phyloP scores from a whole-genome alignment of 2,888 invertebrate species.

The Euplagia quadripunctaria region DNA sequence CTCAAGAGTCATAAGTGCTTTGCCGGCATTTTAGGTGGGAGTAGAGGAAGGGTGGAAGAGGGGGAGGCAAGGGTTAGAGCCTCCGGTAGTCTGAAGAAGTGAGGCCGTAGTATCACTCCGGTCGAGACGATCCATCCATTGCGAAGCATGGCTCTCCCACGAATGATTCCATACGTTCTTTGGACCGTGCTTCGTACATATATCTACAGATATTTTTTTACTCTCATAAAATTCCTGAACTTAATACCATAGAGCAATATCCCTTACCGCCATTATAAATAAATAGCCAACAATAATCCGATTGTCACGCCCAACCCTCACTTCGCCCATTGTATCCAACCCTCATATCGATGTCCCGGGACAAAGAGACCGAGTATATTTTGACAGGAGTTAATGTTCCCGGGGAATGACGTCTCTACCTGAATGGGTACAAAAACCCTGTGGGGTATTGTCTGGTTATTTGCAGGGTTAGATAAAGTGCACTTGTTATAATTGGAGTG shows the following conservation, averaged over 20 bases:
- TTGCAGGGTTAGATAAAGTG: slow-evolving; percentile 60
- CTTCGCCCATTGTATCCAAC: slow-evolving; percentile 51
- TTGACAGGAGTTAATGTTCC: slow-evolving; percentile 83
- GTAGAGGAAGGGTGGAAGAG: too few species aligned
- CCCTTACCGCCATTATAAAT: slow-evolving; percentile 43
- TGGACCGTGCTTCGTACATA: background rate
- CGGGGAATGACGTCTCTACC: slow-evolving; percentile 73
- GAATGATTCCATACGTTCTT: background rate
- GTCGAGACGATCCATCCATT: too few species aligned
- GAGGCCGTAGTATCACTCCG: too few species aligned
- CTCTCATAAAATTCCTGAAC: background rate
- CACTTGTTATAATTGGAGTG: slow-evolving; percentile 52
- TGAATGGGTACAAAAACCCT: slow-evolving; percentile 60
- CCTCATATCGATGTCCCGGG: slow-evolving; percentile 72
- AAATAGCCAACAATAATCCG: slow-evolving; percentile 59
- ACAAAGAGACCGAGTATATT: slow-evolving; percentile 74
- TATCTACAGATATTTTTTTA: background rate
- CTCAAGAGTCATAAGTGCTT: too few species aligned
- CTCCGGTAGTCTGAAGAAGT: too few species aligned
- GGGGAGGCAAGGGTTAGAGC: too few species aligned
- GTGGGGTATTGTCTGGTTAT: slow-evolving; percentile 57
- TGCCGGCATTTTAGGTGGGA: too few species aligned
- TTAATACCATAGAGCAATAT: slow-evolving; percentile 21
- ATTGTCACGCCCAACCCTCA: slow-evolving; percentile 68
- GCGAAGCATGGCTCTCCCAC: too few species aligned